Conservation (phyloP, 1,140 invertebrate species). For the Physella acuta region DNA sequence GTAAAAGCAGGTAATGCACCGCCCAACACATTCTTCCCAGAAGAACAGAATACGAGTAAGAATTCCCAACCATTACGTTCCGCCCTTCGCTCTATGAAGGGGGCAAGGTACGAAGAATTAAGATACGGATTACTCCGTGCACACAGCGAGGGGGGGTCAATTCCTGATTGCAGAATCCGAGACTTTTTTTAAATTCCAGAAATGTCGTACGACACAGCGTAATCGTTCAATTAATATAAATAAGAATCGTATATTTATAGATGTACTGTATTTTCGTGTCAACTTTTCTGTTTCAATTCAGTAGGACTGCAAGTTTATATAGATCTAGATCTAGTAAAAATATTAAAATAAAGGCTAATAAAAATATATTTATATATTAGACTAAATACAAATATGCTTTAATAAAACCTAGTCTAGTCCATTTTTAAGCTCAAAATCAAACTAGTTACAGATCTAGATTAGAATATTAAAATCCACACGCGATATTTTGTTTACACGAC, state of each 20-base stretch:
- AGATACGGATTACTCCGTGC: background rate
- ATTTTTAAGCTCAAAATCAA: background rate
- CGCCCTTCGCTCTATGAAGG: background rate
- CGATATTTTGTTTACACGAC: background rate
- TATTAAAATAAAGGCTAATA: background rate
- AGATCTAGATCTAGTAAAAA: background rate
- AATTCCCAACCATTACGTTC: slow-evolving; percentile 5
- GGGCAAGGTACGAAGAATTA: background rate
- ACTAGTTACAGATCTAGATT: background rate
- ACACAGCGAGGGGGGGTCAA: background rate
- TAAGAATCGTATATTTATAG: too few relatives aligned
- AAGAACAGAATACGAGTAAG: too few relatives aligned
- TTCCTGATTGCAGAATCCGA: background rate
- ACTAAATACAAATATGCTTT: background rate
- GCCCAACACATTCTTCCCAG: slow-evolving; percentile 3
- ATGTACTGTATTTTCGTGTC: too few relatives aligned
- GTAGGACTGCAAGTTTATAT: background rate
- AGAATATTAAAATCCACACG: background rate
- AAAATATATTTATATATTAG: background rate
- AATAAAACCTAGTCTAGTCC: background rate
- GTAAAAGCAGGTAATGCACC: slow-evolving; percentile 1
- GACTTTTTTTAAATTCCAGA: background rate
- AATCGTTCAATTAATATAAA: too few relatives aligned
- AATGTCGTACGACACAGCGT: background rate
- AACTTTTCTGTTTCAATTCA: background rate